Percentiles rank a stretch among this genome's conserved stretches.
phyloP scores from a whole-genome alignment of 2,113 vertebrate species.

The Nerophis ophidion region DNA sequence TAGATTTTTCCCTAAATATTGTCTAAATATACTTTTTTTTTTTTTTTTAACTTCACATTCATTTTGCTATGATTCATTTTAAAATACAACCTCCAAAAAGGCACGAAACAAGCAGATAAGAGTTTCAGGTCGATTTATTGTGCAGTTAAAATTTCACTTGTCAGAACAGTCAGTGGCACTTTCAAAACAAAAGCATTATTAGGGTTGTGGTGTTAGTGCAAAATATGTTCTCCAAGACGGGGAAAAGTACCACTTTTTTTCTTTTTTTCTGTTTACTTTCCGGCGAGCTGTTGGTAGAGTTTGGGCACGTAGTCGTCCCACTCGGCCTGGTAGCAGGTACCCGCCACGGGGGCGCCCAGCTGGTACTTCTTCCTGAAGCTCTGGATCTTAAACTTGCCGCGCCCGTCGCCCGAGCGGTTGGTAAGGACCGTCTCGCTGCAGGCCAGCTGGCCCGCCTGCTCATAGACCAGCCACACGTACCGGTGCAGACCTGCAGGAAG shows the following conservation, averaged over 20 bases:
- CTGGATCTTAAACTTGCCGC: slow-evolving; percentile 83
- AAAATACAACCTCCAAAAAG: background rate
- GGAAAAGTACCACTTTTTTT: background rate
- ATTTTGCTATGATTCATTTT: too few relatives aligned
- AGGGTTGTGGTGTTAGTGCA: background rate
- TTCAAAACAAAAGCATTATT: background rate
- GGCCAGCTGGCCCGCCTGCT: slow-evolving; percentile 74
- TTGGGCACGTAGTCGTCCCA: slow-evolving; percentile 95
- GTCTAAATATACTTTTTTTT: too few relatives aligned
- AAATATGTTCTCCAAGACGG: background rate
- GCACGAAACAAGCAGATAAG: background rate
- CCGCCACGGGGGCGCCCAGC: slow-evolving; percentile 77
- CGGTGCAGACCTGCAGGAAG: slow-evolving; percentile 87
- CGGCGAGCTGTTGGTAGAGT: slow-evolving; percentile 87
- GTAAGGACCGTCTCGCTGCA: slow-evolving; percentile 80
- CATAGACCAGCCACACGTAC: slow-evolving; percentile 93
- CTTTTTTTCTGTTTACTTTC: slow-evolving; percentile 68
- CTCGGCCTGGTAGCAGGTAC: slow-evolving; percentile 90
- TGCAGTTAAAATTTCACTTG: background rate
- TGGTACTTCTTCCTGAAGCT: slow-evolving; percentile 85
- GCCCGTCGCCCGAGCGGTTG: slow-evolving; percentile 83
- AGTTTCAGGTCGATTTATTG: slow-evolving; percentile 31
- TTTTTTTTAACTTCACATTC: too few relatives aligned
- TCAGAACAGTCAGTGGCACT: slow-evolving; percentile 1
- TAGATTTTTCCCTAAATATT: too few relatives aligned